phyloP scores from a whole-genome alignment of 1,140 invertebrate species.

The Hesperophylax magnus region DNA sequence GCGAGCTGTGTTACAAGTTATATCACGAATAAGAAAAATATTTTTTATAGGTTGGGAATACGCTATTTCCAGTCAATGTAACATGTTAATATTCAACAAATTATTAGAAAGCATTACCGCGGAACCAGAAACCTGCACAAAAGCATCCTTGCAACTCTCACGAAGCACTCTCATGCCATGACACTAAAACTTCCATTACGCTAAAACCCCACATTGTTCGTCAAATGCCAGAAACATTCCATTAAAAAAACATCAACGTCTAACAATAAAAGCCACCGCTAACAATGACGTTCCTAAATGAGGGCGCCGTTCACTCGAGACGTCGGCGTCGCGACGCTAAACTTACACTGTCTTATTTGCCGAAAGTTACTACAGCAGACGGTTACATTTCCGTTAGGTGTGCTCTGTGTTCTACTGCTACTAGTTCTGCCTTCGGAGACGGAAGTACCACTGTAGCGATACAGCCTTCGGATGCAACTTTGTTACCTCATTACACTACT shows the following conservation, averaged over 20 bases:
- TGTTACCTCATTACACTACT: slow-evolving; percentile 55
- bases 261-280: slow-evolving; percentile 8
- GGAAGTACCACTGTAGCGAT: slow-evolving; percentile 26
- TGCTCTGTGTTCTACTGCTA: neutral
- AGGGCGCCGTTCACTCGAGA: slow-evolving; percentile 12
- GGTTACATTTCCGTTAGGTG: slow-evolving; percentile 28
- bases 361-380: slow-evolving; percentile 24
- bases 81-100: too few relatives aligned
- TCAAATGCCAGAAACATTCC: neutral
- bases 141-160: too few relatives aligned
- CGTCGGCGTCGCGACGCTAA: slow-evolving; percentile 28
- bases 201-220: too few relatives aligned
- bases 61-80: too few relatives aligned
- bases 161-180: too few relatives aligned
- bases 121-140: too few relatives aligned
- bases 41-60: too few relatives aligned
- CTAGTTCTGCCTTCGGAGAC: neutral
- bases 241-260: slow-evolving; percentile 16
- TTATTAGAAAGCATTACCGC: too few relatives aligned
- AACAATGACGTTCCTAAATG: slow-evolving; percentile 18
- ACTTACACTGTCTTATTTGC: slow-evolving; percentile 36
- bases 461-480: slow-evolving; percentile 48
- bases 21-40: too few relatives aligned
- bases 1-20: too few relatives aligned
- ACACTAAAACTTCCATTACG: too few relatives aligned